These are phyloP conservation scores for Lymantria dispar DNA, from an alignment of 2,888 invertebrate species.

Conservation along the genomic window DNA sequence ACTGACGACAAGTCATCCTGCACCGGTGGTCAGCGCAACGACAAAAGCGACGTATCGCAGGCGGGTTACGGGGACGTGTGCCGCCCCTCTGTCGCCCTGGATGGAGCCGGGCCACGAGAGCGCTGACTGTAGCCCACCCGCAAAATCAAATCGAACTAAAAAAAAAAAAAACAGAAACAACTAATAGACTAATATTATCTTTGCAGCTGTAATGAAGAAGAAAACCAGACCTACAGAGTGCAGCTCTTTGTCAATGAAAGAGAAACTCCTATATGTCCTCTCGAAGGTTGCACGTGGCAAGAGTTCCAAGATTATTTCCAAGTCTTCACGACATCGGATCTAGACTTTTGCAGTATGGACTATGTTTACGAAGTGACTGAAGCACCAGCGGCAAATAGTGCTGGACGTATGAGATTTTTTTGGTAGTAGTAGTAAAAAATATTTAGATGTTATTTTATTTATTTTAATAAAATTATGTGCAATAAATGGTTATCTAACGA, in stretches of 20 bases:
- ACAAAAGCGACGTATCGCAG: too few relatives aligned
- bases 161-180: too few relatives aligned
- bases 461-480: too few relatives aligned
- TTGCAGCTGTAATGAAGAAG: constrained; percentile 53
- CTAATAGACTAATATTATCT: neutral
- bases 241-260: constrained; percentile 65
- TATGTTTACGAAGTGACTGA: constrained; percentile 16
- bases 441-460: neutral
- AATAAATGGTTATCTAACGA: too few relatives aligned
- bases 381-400: neutral
- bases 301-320: constrained; percentile 57
- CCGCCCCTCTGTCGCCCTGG: too few relatives aligned
- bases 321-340: constrained; percentile 36
- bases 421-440: neutral
- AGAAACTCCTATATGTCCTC: constrained; percentile 52
- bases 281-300: constrained; percentile 60
- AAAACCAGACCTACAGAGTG: constrained; percentile 38
- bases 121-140: too few relatives aligned
- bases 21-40: too few relatives aligned
- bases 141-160: too few relatives aligned
- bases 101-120: too few relatives aligned
- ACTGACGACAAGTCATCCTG: too few relatives aligned
- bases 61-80: too few relatives aligned
- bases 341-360: constrained; percentile 55
- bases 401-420: neutral